Evolutionary conservation across 2,888 invertebrate genomes (phyloP), one percentile per base, ranked within the genome.

Genomic region (Sarcophaga subvicina): DNA sequence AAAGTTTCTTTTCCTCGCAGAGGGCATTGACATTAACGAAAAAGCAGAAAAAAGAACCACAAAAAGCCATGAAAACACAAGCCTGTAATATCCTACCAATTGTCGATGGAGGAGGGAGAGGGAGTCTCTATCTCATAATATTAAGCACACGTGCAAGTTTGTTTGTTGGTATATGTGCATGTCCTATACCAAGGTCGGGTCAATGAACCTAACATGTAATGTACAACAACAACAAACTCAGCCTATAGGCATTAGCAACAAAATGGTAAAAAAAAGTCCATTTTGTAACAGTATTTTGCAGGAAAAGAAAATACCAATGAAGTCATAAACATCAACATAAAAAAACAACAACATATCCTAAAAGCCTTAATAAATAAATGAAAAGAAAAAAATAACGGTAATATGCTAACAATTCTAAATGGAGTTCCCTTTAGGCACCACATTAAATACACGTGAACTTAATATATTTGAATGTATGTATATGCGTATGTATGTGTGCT

Each of bases 171-270:
- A 22, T 5, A 37, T 25, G 63, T 22, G 8, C 59, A 67, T 78
- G 86, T 79, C 75, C 90, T 89, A 89, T 88, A 89, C 90, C 92
- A 92, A 92, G 92, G 92, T 92, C 92, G 92, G 93, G 92, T 89
- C 91, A 91, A 90, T 91, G 91, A 92, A 92, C 93, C 81, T 90
- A 89, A 89, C 62, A 63, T 73, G 62, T 75, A 66, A 73, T 60
- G 69, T 78, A 80, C 66, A 76, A 10, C 25, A 27, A 60, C 17
- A 49, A 1, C 49, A 49, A 1, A 49, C 59, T 69, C 76, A 54
- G 25, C 47, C 62, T n/a, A 69, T 20, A 59, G 25, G n/a, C 47
- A 67, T 1, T 27, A 72, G 25, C 37, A 77, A 75, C 78, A 75
- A 71, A 76, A 64, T 72, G 70, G 75, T 25, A 59, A 75, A 80